A percentile compares a stretch with the other conserved stretches of the same genome.
Evolutionary conservation across 2,797 vertebrate genomes (phyloP).

Genomic region (Fistularia commersonii): DNA sequence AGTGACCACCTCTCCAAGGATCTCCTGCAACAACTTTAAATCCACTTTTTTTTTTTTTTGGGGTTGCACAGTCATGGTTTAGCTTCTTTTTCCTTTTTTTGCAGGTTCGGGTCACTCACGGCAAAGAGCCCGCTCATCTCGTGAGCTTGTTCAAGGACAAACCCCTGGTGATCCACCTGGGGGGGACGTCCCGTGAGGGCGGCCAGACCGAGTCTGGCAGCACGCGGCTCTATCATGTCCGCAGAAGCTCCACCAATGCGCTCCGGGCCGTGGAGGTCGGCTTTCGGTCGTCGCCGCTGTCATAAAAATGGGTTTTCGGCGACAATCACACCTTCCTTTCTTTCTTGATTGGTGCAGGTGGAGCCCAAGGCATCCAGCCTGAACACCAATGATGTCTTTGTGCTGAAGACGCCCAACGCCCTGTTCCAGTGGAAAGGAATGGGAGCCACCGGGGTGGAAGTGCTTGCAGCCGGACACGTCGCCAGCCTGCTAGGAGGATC

Average conservation of each 20-base stretch:
- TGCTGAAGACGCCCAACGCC: constrained; percentile 59
- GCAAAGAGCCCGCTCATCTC: constrained; percentile 76
- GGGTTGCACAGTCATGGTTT: neutral
- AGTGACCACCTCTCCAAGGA: no score
- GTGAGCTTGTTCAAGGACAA: constrained; percentile 75
- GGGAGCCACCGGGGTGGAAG: constrained; percentile 62
- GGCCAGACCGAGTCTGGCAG: constrained; percentile 48
- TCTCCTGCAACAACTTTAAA: no score
- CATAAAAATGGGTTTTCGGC: neutral
- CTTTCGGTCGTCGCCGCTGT: neutral
- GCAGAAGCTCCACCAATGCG: constrained; percentile 62
- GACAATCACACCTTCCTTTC: neutral
- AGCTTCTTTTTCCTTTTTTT: constrained; percentile 7
- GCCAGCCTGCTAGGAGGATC: constrained; percentile 56
- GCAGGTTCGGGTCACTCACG: constrained; percentile 79
- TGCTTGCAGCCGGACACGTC: constrained; percentile 57
- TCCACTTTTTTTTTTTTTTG: no score
- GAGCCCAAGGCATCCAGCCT: constrained; percentile 52
- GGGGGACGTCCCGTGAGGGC: constrained; percentile 66
- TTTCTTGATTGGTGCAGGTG: constrained; percentile 36
- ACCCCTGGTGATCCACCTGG: constrained; percentile 67
- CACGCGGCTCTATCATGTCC: constrained; percentile 75
- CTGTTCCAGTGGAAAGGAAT: constrained; percentile 69
- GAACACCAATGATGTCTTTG: constrained; percentile 78
- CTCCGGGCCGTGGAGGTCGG: constrained; percentile 76